Evolutionary conservation across 2,888 invertebrate genomes (phyloP).

Genomic region (Andricus curvator): DNA sequence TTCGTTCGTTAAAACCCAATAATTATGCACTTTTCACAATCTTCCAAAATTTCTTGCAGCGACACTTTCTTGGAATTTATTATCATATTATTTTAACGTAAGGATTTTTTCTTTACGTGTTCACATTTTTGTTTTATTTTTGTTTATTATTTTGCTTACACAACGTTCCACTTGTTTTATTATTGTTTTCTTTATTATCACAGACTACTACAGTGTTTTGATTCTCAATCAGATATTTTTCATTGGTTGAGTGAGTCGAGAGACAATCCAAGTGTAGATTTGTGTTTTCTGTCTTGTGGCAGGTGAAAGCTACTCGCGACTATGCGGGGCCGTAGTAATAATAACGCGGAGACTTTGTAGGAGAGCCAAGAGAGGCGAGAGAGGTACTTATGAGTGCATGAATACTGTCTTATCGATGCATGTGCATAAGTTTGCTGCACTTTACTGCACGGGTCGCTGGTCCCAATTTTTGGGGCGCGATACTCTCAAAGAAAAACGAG

Average conservation of each 20-base stretch:
- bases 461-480: conserved; percentile 61
- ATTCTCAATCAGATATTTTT: conserved; percentile 5
- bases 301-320: conserved; percentile 38
- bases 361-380: conserved; percentile 35
- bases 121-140: not conserved
- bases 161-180: not conserved
- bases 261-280: conserved; percentile 22
- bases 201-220: not conserved
- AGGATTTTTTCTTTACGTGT: too few species aligned
- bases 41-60: too few species aligned
- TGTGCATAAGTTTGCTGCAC: conserved; percentile 47
- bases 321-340: conserved; percentile 18
- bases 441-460: conserved; percentile 64
- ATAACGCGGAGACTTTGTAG: conserved; percentile 27
- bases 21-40: not conserved
- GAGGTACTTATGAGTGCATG: conserved; percentile 38
- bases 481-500: conserved; percentile 51
- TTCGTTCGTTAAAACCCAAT: not conserved
- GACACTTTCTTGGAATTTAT: too few species aligned
- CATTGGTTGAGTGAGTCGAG: conserved; percentile 15
- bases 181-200: not conserved
- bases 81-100: too few species aligned
- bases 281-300: conserved; percentile 30
- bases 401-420: conserved; percentile 31
- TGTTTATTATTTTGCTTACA: not conserved